Evolutionary conservation across 1,140 invertebrate genomes (phyloP), one percentile per base, ranked within the genome.

Genomic region (Drosophila varians): DNA sequence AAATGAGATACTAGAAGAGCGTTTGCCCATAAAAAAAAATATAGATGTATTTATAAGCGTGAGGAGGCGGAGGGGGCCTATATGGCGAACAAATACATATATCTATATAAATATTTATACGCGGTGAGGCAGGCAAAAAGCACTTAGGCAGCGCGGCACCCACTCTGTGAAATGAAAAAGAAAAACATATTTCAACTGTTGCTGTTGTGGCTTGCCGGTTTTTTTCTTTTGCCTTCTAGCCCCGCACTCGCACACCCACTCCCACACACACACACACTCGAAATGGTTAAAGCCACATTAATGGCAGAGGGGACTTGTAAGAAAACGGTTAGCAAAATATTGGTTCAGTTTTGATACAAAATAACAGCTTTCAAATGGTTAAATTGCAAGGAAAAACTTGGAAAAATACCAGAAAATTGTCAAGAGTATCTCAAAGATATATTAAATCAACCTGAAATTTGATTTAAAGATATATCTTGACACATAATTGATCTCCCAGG

Each of bases 1-100:
- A 84, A 84, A 86, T 86, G 80, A 84, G 80, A 84, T 84, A 84
- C 79, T 84, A 86, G 60, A 45, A 70, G 43, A 70, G 51, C 51
- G 54, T 77, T 82, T 78, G 61, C 72, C 75, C 79, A 84, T 84
- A 86, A 84, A 86, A 84, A 31, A 31, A 31, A 31, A n/a, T 4
- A 78, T 74, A 75, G 54, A 78, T 70, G 48, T 64, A 49, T 56
- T 69, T 76, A 43, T 71, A 64, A 65, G 12, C 38, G 49, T 45
- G 21, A 4, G 14, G 14, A 5, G 25, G 55, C 1, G 9, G n/a
- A 18, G n/a, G 28, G 40, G 40, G 4, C n/a, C n/a, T n/a, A n/a
- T n/a, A n/a, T n/a, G 7, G 31, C 11, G 11, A n/a, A n/a, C n/a
- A n/a, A n/a, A n/a, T n/a, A n/a, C n/a, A 57, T 55, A 49, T 61